Base-by-base conservation (phyloP, 2,797 vertebrate genomes). In the Fringilla coelebs region DNA sequence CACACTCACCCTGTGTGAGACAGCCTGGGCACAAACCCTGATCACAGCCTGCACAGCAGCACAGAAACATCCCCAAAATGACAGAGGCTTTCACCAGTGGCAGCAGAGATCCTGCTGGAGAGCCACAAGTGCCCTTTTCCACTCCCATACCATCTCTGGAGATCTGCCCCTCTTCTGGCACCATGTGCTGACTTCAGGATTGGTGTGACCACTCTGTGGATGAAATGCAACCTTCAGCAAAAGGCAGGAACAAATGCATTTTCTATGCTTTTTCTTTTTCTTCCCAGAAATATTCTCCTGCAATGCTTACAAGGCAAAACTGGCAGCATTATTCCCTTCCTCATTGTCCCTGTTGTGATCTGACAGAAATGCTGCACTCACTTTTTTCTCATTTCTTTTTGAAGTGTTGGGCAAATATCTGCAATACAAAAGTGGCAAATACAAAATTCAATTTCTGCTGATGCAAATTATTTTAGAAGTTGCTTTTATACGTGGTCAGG, bases 71-170 rank as follows among this genome's bases (percentile, higher is more conserved):
- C 55, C 7, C 68, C 11, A 2, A 67, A 73, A 9, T 0, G 20
- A 7, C 21, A 57, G 40, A 52, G 51, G 51, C 6, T 22, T 17
- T 13, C 66, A 25, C 24, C 14, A 7, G 41, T 7, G 29, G 7
- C 49, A 72, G 58, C 29, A 68, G 43, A 45, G 55, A 29, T 22
- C 43, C 45, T 40, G 5, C n/a, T 51, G 28, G 0, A 26, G 65
- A 49, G 36, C 17, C 73, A 26, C n/a, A 46, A 5, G 48, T 19
- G 32, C 14, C 45, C 13, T 41, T 60, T 65, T 31, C 77, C 32
- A 75, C 32, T 38, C 11, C 0, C 31, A 17, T 0, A 1, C 32
- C 40, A 26, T 17, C 74, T 38, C 48, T 38, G 36, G 38, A 16
- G 22, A 5, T 20, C 54, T 89, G 41, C 49, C 15, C 8, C 46